phyloP scores from a whole-genome alignment of 1,140 invertebrate species.

The Mamestra configurata region DNA sequence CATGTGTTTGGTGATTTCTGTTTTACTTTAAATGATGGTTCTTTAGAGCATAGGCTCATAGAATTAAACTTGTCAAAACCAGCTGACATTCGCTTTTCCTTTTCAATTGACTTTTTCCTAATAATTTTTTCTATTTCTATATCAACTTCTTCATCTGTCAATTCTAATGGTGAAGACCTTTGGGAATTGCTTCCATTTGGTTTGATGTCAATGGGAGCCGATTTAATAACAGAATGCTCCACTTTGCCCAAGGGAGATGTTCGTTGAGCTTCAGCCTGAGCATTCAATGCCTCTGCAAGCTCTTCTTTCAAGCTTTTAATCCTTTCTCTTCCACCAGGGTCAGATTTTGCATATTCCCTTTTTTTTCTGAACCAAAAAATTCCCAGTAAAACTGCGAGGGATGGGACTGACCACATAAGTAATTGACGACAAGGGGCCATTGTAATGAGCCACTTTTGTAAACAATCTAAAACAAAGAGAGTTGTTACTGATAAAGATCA shows the following conservation, averaged over 20 bases:
- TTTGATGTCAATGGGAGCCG: conserved; percentile 89
- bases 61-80: conserved; percentile 60
- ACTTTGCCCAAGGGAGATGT: conserved; percentile 72
- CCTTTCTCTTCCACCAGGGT: conserved; percentile 87
- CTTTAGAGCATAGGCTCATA: conserved; percentile 54
- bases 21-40: conserved; percentile 68
- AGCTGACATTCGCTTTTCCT: conserved; percentile 78
- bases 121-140: conserved; percentile 89
- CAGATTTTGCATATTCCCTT: conserved; percentile 88
- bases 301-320: conserved; percentile 86
- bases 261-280: conserved; percentile 73
- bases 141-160: conserved; percentile 89
- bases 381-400: conserved; percentile 89
- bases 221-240: conserved; percentile 85
- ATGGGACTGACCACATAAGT: conserved; percentile 89
- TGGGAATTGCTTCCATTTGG: conserved; percentile 86
- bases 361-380: conserved; percentile 91
- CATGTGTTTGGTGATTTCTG: conserved; percentile 64
- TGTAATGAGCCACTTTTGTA: conserved; percentile 87
- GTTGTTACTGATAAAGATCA: conserved; percentile 25
- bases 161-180: conserved; percentile 86
- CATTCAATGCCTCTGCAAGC: conserved; percentile 81
- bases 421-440: conserved; percentile 89
- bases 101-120: conserved; percentile 81
- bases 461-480: conserved; percentile 80